These are phyloP conservation scores for Drosophila prolongata DNA, from an alignment of 2,888 invertebrate genomes.

Conservation along the genomic window DNA sequence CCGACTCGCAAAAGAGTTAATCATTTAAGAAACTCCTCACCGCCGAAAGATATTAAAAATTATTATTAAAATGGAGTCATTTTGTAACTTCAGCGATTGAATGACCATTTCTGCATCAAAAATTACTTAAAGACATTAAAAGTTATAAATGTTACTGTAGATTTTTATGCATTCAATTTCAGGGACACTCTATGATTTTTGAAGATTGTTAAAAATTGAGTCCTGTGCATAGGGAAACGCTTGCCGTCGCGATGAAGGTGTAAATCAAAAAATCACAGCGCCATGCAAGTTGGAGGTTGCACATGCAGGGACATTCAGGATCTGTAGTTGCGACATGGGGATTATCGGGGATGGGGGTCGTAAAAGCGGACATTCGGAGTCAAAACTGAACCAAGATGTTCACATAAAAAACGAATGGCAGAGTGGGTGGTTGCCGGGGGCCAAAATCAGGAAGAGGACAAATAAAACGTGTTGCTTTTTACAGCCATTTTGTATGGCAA, in stretches of 20 bases:
- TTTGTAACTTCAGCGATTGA: too few species aligned
- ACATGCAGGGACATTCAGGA: slow-evolving; percentile 37
- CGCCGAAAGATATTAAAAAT: too few species aligned
- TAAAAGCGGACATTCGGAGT: slow-evolving; percentile 37
- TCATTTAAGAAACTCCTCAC: too few species aligned
- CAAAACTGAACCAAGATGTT: slow-evolving; percentile 30
- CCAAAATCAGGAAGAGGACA: slow-evolving; percentile 7
- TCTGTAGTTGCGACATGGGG: slow-evolving; percentile 6
- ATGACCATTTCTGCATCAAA: too few species aligned
- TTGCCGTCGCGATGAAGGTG: slow-evolving; percentile 18
- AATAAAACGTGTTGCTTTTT: slow-evolving; percentile 50
- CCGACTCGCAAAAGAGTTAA: too few species aligned
- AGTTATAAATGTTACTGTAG: too few species aligned
- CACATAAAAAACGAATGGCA: slow-evolving; percentile 29
- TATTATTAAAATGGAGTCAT: too few species aligned
- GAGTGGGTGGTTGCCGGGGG: background rate
- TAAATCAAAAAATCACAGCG: slow-evolving; percentile 57
- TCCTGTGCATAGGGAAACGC: background rate
- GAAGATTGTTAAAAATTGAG: background rate
- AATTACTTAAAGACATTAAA: too few species aligned
- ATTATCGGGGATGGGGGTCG: slow-evolving; percentile 21
- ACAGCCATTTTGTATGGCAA: slow-evolving; percentile 60
- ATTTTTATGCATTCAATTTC: too few species aligned
- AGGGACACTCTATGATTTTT: too few species aligned
- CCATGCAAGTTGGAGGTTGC: slow-evolving; percentile 25